phyloP scores from a whole-genome alignment of 2,797 vertebrate species.

The Poeciliopsis infans region DNA sequence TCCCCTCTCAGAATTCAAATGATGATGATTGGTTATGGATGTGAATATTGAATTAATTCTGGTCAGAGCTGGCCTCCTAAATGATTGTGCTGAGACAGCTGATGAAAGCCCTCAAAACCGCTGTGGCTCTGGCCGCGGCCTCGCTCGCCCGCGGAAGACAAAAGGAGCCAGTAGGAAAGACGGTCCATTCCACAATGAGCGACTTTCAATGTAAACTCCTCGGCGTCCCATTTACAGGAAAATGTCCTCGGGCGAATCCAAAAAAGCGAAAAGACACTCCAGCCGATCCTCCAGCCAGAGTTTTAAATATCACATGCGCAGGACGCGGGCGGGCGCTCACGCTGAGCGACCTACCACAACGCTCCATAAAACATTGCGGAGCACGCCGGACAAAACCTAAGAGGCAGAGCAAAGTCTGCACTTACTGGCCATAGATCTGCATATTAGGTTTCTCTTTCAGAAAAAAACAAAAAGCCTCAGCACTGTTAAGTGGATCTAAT shows the following conservation, averaged over 20 bases:
- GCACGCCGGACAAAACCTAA: conserved; percentile 68
- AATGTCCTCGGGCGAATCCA: conserved; percentile 79
- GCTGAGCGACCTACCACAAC: conserved; percentile 77
- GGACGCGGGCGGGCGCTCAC: conserved; percentile 64
- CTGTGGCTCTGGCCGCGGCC: conserved; percentile 70
- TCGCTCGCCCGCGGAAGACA: conserved; percentile 76
- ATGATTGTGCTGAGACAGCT: conserved; percentile 73
- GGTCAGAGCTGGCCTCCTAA: conserved; percentile 74
- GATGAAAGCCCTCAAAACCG: conserved; percentile 79
- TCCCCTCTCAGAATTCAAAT: conserved; percentile 60
- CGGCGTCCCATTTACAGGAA: conserved; percentile 78
- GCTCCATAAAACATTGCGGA: conserved; percentile 73
- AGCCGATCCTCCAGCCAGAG: conserved; percentile 73
- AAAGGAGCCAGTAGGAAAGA: conserved; percentile 80
- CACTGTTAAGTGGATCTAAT: conserved; percentile 61
- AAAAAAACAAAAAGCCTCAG: conserved; percentile 44
- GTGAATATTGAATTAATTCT: conserved; percentile 77
- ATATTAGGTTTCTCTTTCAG: conserved; percentile 70
- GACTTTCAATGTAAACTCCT: conserved; percentile 78
- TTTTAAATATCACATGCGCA: conserved; percentile 78
- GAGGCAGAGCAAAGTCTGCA: conserved; percentile 54
- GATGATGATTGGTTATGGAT: conserved; percentile 75
- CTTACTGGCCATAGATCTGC: conserved; percentile 61
- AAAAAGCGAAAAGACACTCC: conserved; percentile 71
- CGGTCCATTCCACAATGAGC: conserved; percentile 72